Evolutionary conservation across 2,797 vertebrate species (phyloP).

Genomic region (Muscicapa comitata): DNA sequence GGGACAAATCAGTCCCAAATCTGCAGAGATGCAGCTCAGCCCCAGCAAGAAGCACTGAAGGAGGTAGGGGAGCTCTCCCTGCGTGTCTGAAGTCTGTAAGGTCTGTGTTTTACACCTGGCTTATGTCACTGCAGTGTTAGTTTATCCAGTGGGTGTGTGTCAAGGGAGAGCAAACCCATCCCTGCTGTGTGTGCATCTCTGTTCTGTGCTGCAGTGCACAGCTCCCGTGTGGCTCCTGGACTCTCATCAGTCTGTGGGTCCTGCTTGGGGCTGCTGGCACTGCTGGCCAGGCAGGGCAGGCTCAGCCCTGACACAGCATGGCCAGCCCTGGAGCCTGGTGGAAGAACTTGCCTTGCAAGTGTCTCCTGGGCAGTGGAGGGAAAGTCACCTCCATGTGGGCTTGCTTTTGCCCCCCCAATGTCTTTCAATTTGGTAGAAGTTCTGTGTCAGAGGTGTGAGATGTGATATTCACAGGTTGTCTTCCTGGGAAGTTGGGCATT

Average conservation of each 20-base stretch:
- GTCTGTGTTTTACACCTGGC: neutral
- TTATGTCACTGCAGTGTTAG: neutral
- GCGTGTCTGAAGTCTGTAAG: neutral
- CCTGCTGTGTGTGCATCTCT: neutral
- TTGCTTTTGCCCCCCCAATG: rapidly evolving
- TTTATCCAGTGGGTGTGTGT: neutral
- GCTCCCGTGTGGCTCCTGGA: neutral
- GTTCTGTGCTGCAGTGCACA: neutral
- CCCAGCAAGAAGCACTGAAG: rapidly evolving
- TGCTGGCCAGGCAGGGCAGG: rapidly evolving
- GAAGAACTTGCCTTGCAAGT: neutral
- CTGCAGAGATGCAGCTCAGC: neutral
- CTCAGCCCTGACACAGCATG: neutral
- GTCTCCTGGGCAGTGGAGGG: neutral
- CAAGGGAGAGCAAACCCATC: neutral
- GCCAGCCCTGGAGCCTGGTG: neutral
- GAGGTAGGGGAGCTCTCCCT: neutral
- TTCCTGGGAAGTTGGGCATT: neutral
- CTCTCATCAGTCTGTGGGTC: neutral
- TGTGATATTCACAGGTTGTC: neutral
- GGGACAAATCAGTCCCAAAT: rapidly evolving
- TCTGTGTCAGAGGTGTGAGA: rapidly evolving
- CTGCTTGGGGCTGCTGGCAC: neutral
- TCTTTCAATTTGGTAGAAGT: neutral
- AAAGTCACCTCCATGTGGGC: neutral